Conservation (phyloP, 2,888 invertebrate genomes). For the Cinara cedri region DNA sequence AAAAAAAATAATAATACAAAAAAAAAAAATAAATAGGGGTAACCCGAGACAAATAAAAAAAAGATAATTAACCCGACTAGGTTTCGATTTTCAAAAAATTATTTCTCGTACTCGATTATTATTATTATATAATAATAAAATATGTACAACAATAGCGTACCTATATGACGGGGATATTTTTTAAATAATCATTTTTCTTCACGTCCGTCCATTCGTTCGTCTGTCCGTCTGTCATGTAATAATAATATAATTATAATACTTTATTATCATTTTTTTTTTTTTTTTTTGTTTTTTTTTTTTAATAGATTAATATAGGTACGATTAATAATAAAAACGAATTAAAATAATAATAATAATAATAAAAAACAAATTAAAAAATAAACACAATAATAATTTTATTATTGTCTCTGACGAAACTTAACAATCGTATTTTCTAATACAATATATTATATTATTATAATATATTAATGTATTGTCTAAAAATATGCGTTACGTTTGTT, state of each 20-base stretch:
- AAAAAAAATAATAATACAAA: too few species aligned
- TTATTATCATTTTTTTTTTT: too few species aligned
- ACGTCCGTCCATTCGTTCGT: neutral
- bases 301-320: neutral
- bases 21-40: slow-evolving; percentile 29
- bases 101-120: neutral
- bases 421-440: neutral
- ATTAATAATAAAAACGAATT: neutral
- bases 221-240: neutral
- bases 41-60: neutral
- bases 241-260: slow-evolving; percentile 4
- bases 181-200: slow-evolving; percentile 34
- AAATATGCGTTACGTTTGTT: too few species aligned
- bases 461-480: neutral
- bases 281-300: neutral
- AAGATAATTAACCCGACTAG: slow-evolving; percentile 19
- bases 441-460: neutral
- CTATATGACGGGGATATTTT: neutral
- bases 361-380: too few species aligned
- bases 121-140: too few species aligned
- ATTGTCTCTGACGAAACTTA: too few species aligned
- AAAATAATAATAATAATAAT: neutral
- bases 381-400: too few species aligned
- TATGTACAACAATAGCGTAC: too few species aligned
- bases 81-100: neutral